phyloP scores from a whole-genome alignment of 1,140 invertebrate species.

The Cydia strobilella region DNA sequence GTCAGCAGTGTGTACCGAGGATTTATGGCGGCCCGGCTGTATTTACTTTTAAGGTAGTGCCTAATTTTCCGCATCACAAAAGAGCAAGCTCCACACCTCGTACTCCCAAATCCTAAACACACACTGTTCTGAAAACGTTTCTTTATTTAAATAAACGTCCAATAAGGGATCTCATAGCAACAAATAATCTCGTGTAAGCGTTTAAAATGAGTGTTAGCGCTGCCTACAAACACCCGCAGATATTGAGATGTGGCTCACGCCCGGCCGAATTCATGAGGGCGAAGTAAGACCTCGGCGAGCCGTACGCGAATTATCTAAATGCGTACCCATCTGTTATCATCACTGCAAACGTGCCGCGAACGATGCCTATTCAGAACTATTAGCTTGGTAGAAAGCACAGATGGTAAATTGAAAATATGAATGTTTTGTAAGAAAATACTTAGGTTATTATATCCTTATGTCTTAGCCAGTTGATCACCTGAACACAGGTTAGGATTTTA shows the following conservation, averaged over 20 bases:
- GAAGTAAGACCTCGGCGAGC: conserved; percentile 25
- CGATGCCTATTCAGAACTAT: conserved; percentile 8
- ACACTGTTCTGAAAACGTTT: not conserved
- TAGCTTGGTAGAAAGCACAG: not conserved
- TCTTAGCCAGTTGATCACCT: too few relatives aligned
- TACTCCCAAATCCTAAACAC: not conserved
- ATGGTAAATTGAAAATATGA: conserved; percentile 25
- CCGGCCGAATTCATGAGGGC: conserved; percentile 25
- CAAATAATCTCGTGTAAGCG: not conserved
- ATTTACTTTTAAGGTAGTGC: not conserved
- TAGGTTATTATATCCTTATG: not conserved
- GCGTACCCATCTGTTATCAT: conserved; percentile 31
- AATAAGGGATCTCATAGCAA: not conserved
- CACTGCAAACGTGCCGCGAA: conserved; percentile 30
- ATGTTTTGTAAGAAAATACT: not conserved
- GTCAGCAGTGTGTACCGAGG: not conserved
- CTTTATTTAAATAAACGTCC: not conserved
- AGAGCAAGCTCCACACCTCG: not conserved
- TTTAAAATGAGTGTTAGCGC: conserved; percentile 8
- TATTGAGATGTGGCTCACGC: conserved; percentile 31
- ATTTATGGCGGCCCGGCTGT: not conserved
- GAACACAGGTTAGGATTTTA: too few relatives aligned
- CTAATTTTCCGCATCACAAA: not conserved
- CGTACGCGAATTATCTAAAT: conserved; percentile 32
- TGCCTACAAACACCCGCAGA: not conserved